These are phyloP conservation scores for Platysternon megacephalum DNA, from an alignment of 2,113 vertebrate genomes.

Conservation along the genomic window DNA sequence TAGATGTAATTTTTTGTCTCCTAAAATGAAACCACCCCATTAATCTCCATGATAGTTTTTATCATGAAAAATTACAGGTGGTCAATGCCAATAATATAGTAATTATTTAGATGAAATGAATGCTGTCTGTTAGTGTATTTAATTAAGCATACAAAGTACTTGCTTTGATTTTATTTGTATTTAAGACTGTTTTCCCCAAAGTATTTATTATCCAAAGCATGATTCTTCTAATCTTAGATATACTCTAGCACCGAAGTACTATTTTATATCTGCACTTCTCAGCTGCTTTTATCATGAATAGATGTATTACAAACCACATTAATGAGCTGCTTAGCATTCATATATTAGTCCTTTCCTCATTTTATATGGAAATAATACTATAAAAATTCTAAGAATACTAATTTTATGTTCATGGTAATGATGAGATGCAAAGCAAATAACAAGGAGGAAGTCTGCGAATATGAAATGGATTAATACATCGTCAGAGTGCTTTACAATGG, in stretches of 20 bases:
- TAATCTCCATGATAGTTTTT: constrained; percentile 26
- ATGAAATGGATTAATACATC: constrained; percentile 69
- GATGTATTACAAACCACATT: constrained; percentile 46
- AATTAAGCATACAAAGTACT: constrained; percentile 69
- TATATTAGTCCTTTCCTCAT: constrained; percentile 75
- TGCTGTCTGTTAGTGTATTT: constrained; percentile 61
- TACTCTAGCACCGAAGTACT: constrained; percentile 41
- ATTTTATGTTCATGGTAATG: constrained; percentile 80
- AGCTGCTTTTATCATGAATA: constrained; percentile 35
- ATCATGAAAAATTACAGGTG: constrained; percentile 31
- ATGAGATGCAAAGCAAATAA: constrained; percentile 80
- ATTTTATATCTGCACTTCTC: constrained; percentile 54
- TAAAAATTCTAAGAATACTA: constrained; percentile 78
- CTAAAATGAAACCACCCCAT: constrained; percentile 35
- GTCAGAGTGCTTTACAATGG: constrained; percentile 53
- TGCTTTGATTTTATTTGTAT: constrained; percentile 74
- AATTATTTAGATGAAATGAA: constrained; percentile 73
- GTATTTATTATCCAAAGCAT: constrained; percentile 71
- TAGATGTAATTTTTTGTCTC: constrained; percentile 24
- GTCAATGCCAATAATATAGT: constrained; percentile 14
- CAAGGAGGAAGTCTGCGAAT: constrained; percentile 68
- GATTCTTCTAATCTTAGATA: constrained; percentile 69
- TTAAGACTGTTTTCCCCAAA: constrained; percentile 68
- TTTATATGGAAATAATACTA: constrained; percentile 78
- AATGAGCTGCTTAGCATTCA: constrained; percentile 73